Percentiles rank a stretch among this genome's conserved stretches.
phyloP scores from a whole-genome alignment of 2,113 vertebrate genomes.

The Panurus biarmicus region DNA sequence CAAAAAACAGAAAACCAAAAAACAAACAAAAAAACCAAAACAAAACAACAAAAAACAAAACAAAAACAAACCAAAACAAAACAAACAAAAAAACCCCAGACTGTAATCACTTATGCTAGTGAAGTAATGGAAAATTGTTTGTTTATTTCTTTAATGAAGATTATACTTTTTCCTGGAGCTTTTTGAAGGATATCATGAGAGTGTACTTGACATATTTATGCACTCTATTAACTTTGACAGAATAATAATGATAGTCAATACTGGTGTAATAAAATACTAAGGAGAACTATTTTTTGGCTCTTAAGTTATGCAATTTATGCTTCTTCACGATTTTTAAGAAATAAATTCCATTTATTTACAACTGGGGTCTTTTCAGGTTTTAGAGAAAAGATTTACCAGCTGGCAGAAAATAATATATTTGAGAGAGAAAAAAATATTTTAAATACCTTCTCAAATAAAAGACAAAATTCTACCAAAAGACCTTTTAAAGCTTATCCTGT shows the following conservation, averaged over 20 bases:
- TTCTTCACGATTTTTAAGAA: background rate
- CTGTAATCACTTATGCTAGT: background rate
- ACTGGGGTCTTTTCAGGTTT: background rate
- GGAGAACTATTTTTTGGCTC: background rate
- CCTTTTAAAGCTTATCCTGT: background rate
- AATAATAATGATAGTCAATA: background rate
- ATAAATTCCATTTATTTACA: background rate
- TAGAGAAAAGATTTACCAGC: background rate
- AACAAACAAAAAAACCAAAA: too few species aligned
- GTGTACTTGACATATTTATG: background rate
- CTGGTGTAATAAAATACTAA: background rate
- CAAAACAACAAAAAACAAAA: too few species aligned
- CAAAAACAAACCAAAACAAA: too few species aligned
- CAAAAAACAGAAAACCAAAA: too few species aligned
- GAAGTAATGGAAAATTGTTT: background rate
- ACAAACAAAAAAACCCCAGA: too few species aligned
- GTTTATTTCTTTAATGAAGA: background rate
- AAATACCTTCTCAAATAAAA: background rate
- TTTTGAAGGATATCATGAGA: background rate
- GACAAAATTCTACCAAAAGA: background rate
- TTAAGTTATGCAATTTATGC: background rate
- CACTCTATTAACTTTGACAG: background rate
- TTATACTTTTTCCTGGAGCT: background rate
- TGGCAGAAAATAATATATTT: background rate
- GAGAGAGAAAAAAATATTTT: background rate